Percentiles rank a stretch among this genome's conserved stretches.
phyloP scores from a whole-genome alignment of 2,888 invertebrate species.

The Eupithecia insigniata region DNA sequence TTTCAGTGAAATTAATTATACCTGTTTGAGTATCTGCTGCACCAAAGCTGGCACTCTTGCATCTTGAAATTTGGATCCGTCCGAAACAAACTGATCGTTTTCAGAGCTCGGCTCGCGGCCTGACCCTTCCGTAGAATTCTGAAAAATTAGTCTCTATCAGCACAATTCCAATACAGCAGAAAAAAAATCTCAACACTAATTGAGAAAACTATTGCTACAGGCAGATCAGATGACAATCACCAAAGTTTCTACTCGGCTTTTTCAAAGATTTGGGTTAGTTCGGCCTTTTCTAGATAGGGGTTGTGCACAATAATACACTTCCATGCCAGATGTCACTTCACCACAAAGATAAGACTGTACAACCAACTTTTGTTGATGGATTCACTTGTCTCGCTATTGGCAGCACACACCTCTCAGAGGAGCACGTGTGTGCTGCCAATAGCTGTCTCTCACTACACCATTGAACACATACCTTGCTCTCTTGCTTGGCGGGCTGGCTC shows the following conservation, averaged over 20 bases:
- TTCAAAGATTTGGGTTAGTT: not conserved
- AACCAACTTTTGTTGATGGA: too few relatives aligned
- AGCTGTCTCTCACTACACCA: not conserved
- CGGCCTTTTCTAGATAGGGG: not conserved
- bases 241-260: not conserved
- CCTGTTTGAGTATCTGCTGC: slow-evolving; percentile 78
- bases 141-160: slow-evolving; percentile 12
- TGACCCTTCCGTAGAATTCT: slow-evolving; percentile 67
- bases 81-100: slow-evolving; percentile 74
- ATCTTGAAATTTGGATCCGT: slow-evolving; percentile 81
- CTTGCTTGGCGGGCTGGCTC: slow-evolving; percentile 28
- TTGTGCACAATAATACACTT: too few relatives aligned
- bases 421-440: too few relatives aligned
- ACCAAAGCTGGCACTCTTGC: slow-evolving; percentile 75
- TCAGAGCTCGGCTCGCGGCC: slow-evolving; percentile 79
- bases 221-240: not conserved
- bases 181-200: not conserved
- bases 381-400: too few relatives aligned
- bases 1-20: slow-evolving; percentile 34
- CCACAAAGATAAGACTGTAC: not conserved
- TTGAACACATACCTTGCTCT: slow-evolving; percentile 33
- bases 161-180: not conserved
- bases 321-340: not conserved
- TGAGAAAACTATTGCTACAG: not conserved
- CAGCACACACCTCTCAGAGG: too few relatives aligned